Conservation (phyloP, 2,888 invertebrate genomes). For the Cyclophora punctaria region DNA sequence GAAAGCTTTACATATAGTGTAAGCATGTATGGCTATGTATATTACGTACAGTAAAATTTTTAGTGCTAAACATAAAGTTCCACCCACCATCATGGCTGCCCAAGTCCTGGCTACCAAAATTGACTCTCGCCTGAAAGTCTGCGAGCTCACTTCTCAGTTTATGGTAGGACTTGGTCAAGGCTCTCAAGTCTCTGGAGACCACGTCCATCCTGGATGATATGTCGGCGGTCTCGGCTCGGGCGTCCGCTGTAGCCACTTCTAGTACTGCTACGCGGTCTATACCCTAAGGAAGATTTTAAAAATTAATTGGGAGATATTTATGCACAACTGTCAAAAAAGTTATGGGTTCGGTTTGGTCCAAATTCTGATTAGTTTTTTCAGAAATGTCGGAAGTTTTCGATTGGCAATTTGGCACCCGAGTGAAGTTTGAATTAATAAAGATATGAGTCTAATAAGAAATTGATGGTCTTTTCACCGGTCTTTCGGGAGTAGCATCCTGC, state of each 20-base stretch:
- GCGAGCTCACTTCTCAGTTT: constrained; percentile 57
- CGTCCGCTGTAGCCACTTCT: constrained; percentile 69
- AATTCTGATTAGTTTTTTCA: too few relatives aligned
- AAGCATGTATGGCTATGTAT: too few relatives aligned
- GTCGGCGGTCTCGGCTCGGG: constrained; percentile 55
- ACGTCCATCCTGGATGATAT: constrained; percentile 44
- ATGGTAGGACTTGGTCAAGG: constrained; percentile 60
- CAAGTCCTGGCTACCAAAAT: constrained; percentile 43
- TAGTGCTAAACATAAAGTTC: too few relatives aligned
- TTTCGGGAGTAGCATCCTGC: constrained; percentile 39
- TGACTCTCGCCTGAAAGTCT: constrained; percentile 55
- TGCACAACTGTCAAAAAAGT: too few relatives aligned
- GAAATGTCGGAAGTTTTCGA: too few relatives aligned
- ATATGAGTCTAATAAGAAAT: neutral
- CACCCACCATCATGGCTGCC: constrained; percentile 54
- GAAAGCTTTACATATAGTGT: too few relatives aligned
- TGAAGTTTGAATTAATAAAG: too few relatives aligned
- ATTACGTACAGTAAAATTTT: too few relatives aligned
- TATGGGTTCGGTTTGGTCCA: too few relatives aligned
- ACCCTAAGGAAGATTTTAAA: constrained; percentile 26
- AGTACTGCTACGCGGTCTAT: constrained; percentile 61
- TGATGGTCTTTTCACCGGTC: constrained; percentile 35
- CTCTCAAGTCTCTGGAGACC: constrained; percentile 50
- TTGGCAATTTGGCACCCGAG: too few relatives aligned
- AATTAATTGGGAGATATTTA: too few relatives aligned